Percentiles rank a stretch among this genome's conserved stretches.
phyloP scores from a whole-genome alignment of 2,888 invertebrate genomes.

The Heterodera filipjevi region DNA sequence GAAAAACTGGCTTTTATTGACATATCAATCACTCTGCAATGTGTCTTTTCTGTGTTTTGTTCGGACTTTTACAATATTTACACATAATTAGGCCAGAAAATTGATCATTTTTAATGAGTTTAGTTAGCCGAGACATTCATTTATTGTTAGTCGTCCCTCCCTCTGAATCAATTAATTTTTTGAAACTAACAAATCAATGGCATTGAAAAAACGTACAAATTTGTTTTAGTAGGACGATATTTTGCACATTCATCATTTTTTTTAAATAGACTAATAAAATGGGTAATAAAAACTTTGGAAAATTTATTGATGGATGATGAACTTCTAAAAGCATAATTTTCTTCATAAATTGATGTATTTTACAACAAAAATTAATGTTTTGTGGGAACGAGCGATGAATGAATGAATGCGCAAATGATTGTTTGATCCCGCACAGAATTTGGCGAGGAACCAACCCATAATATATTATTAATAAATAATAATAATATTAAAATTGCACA shows the following conservation, averaged over 20 bases:
- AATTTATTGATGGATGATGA: background rate
- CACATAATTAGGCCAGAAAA: background rate
- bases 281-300: background rate
- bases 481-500: background rate
- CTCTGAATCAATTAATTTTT: background rate
- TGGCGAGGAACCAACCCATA: background rate
- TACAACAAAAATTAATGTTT: background rate
- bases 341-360: background rate
- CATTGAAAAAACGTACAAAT: background rate
- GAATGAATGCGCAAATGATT: background rate
- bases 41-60: background rate
- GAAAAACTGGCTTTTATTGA: slow-evolving; percentile 5
- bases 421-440: slow-evolving; percentile 3
- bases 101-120: background rate
- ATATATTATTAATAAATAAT: background rate
- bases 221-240: background rate
- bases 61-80: background rate
- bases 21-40: background rate
- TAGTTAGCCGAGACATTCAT: too few relatives aligned
- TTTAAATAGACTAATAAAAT: background rate
- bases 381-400: background rate
- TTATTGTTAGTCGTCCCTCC: too few relatives aligned
- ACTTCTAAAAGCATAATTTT: background rate
- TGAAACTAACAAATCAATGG: background rate
- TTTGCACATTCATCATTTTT: background rate